Evolutionary conservation across 2,797 vertebrate genomes (phyloP).

Genomic region (Sebastes taczanowskii): DNA sequence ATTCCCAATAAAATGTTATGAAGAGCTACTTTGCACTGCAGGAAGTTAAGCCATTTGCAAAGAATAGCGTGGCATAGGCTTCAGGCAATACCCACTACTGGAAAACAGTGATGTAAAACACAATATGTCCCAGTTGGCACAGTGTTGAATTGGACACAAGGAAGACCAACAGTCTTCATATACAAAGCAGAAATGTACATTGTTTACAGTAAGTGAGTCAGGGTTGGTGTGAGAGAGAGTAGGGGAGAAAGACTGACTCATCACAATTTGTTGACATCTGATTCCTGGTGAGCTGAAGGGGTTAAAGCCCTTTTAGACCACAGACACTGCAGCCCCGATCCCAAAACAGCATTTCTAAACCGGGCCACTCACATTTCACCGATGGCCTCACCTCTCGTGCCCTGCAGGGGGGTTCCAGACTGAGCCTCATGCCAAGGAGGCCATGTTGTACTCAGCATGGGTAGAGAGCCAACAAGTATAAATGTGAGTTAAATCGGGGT

Average conservation of each 20-base stretch:
- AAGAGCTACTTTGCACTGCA: constrained; percentile 31
- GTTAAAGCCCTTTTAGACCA: constrained; percentile 44
- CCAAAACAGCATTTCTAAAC: constrained; percentile 70
- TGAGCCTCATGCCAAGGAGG: constrained; percentile 22
- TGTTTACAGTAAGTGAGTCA: constrained; percentile 12
- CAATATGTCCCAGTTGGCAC: neutral
- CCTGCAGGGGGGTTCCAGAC: constrained; percentile 7
- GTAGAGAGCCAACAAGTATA: neutral
- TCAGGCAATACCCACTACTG: neutral
- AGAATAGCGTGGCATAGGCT: neutral
- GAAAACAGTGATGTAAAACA: neutral
- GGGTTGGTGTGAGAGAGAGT: neutral
- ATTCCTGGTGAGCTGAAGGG: constrained; percentile 31
- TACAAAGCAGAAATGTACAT: neutral
- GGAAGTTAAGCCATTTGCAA: constrained; percentile 3
- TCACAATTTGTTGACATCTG: constrained; percentile 53
- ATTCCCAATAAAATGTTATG: constrained; percentile 33
- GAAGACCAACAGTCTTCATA: neutral
- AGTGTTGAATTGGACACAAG: neutral
- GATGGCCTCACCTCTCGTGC: constrained; percentile 49
- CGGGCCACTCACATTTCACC: constrained; percentile 54
- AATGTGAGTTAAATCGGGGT: constrained; percentile 14
- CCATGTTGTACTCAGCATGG: constrained; percentile 13
- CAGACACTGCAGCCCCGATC: constrained; percentile 44
- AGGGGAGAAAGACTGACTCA: constrained; percentile 54